These are phyloP conservation scores for Microtus oregoni DNA, from an alignment of 2,113 vertebrate species.

Conservation along the genomic window DNA sequence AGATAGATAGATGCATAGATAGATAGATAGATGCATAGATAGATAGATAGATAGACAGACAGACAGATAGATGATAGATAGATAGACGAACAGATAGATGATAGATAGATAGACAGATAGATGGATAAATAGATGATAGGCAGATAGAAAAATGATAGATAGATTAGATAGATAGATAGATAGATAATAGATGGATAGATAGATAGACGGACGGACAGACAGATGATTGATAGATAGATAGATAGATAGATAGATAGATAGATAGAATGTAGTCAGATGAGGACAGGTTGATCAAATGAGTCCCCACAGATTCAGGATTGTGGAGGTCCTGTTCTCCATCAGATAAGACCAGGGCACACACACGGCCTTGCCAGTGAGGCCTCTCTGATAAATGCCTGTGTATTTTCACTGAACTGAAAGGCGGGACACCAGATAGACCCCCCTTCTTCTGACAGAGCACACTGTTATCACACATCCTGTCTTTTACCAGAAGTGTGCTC, in stretches of 20 bases:
- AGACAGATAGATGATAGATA: too few relatives aligned
- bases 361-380: background rate
- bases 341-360: background rate
- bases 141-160: too few relatives aligned
- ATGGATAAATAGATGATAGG: too few relatives aligned
- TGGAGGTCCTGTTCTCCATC: background rate
- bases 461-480: background rate
- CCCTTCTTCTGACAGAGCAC: background rate
- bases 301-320: background rate
- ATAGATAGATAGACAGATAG: too few relatives aligned
- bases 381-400: background rate
- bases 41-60: too few relatives aligned
- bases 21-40: too few relatives aligned
- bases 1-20: too few relatives aligned
- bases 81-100: too few relatives aligned
- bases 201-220: too few relatives aligned
- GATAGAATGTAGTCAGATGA: conserved; percentile 49
- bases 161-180: fast-evolving
- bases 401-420: background rate
- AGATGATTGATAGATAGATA: too few relatives aligned
- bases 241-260: too few relatives aligned
- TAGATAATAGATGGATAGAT: too few relatives aligned
- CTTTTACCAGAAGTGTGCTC: background rate
- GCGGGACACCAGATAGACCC: background rate
- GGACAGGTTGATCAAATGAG: background rate